phyloP scores from a whole-genome alignment of 2,888 invertebrate species.

The Stenotaenia linearis region DNA sequence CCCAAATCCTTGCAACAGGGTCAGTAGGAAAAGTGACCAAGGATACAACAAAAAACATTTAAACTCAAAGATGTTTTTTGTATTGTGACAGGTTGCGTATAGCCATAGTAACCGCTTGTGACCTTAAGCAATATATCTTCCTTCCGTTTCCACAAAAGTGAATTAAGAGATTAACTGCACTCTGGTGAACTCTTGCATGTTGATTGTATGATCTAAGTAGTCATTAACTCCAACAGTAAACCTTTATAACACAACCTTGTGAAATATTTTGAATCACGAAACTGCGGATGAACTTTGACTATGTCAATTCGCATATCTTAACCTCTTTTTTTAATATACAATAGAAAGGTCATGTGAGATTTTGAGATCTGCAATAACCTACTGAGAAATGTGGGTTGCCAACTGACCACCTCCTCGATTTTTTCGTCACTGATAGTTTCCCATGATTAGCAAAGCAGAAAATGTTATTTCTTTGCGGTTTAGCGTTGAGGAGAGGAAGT shows the following conservation, averaged over 20 bases:
- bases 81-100: too few species aligned
- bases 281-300: background rate
- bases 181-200: background rate
- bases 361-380: slow-evolving; percentile 1
- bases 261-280: background rate
- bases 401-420: background rate
- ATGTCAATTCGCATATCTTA: slow-evolving; percentile 1
- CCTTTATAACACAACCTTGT: background rate
- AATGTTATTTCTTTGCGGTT: background rate
- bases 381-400: background rate
- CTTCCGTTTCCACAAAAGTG: too few species aligned
- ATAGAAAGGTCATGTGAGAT: background rate
- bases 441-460: background rate
- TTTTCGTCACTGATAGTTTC: background rate
- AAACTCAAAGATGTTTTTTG: too few species aligned
- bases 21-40: background rate
- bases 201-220: background rate
- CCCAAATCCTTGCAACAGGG: background rate
- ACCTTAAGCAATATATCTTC: too few species aligned
- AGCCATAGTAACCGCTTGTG: too few species aligned
- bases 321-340: slow-evolving; percentile 5
- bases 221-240: background rate
- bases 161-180: too few species aligned
- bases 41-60: too few species aligned
- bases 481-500: background rate